phyloP scores from a whole-genome alignment of 53 echinoderm and acorn worm species.

The Henricia sp. region DNA sequence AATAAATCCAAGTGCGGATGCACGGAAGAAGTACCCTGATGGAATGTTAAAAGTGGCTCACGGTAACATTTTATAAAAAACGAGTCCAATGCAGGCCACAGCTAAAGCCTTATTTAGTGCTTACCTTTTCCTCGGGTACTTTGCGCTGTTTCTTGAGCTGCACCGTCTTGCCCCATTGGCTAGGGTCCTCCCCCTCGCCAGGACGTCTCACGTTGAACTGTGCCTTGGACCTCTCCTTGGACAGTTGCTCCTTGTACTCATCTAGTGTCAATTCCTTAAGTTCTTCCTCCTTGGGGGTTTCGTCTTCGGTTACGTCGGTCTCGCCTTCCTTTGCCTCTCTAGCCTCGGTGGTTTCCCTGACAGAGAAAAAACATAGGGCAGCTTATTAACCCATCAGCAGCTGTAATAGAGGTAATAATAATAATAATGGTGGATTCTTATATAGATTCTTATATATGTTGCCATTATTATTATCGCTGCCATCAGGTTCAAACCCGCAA shows the following conservation, averaged over 20 bases:
- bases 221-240: constrained; percentile 75
- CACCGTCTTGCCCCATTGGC: constrained; percentile 86
- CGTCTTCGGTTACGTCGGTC: constrained; percentile 44
- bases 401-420: no score
- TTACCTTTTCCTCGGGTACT: constrained; percentile 49
- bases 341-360: constrained; percentile 61
- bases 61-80: no score
- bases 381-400: no score
- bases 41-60: neutral
- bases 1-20: no score
- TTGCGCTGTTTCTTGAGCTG: constrained; percentile 78
- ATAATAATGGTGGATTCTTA: no score
- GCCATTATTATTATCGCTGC: no score
- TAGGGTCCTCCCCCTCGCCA: constrained; percentile 92
- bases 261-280: constrained; percentile 96
- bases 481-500: no score
- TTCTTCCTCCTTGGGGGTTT: constrained; percentile 81
- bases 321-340: constrained; percentile 72
- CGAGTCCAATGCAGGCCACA: no score
- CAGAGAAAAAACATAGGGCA: neutral
- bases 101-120: no score
- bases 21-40: no score
- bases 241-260: constrained; percentile 86
- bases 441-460: no score
- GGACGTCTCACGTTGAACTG: constrained; percentile 86